A percentile compares a stretch with the other conserved stretches of the same genome.
phyloP scores from a whole-genome alignment of 30 jellyfish, hydroid and myxozoan species.

The Pelagia noctiluca region DNA sequence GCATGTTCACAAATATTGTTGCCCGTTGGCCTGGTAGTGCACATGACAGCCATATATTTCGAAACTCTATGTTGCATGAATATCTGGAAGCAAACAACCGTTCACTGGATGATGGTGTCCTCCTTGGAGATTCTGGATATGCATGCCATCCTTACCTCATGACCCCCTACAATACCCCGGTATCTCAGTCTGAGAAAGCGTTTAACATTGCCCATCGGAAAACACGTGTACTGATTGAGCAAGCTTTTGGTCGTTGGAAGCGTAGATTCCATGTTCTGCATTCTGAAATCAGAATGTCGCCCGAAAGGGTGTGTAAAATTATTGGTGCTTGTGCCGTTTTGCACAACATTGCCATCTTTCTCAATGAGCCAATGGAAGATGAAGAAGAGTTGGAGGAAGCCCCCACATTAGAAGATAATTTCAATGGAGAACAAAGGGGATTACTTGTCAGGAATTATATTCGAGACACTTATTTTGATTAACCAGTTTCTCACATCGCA shows the following conservation, averaged over 20 bases:
- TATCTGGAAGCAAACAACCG: conserved; percentile 7
- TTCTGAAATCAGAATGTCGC: conserved; percentile 10
- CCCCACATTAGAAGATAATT: too few relatives aligned
- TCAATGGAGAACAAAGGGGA: too few relatives aligned
- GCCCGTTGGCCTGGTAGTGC: not conserved
- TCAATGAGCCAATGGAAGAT: too few relatives aligned
- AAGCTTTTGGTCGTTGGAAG: conserved; percentile 20
- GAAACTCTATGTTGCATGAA: not conserved
- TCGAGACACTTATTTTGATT: too few relatives aligned
- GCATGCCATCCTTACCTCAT: conserved; percentile 19
- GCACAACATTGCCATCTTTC: too few relatives aligned
- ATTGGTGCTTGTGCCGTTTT: too few relatives aligned
- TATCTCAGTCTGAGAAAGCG: not conserved
- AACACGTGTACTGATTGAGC: conserved; percentile 10
- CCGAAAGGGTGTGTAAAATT: conserved; percentile 1
- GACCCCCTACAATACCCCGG: conserved; percentile 17
- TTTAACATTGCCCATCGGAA: conserved; percentile 6
- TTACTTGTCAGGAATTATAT: too few relatives aligned
- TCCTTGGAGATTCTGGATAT: conserved; percentile 23
- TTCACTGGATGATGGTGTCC: conserved; percentile 16
- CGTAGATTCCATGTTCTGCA: conserved; percentile 23
- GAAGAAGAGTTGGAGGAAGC: too few relatives aligned
- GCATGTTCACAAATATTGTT: not conserved
- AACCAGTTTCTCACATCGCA: too few relatives aligned
- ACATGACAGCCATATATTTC: not conserved